Base-by-base conservation (phyloP, 1,140 invertebrate genomes). In the Cydia pomonella region DNA sequence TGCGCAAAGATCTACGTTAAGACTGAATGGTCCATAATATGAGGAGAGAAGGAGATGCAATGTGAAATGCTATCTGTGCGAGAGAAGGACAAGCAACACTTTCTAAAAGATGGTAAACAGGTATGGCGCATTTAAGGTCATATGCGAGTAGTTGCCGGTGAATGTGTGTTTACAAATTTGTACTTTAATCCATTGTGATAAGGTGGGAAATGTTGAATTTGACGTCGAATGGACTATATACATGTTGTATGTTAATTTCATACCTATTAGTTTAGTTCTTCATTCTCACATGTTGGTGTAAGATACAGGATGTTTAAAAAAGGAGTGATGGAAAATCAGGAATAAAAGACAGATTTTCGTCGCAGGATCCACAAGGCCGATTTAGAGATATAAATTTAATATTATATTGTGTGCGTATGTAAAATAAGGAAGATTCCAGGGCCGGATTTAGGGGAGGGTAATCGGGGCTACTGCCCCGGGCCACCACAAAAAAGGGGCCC, bases 51-150 rank as follows among this genome's bases (percentile, higher is more conserved):
- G 75, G 84, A 84, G 79, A 85, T 16, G 63, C 41, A 75, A 63
- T 53, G 74, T 63, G 4, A 16, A 12, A 44, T 12, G 50, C 3
- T 7, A 50, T 16, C 9, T 73, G 38, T 18, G 78, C 29, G 75
- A 66, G 83, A 88, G 41, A 62, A 82, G 79, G 87, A 90, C 66
- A 62, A 73, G 29, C 18, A 53, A 74, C 44, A 90, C 89, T 92
- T 92, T 92, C 90, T 92, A 91, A 91, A 88, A 84, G 78, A 53
- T 73, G 74, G 73, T 76, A 75, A 44, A 77, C 76, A 76, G 72
- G 78, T 80, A 76, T 77, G 69, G 78, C 77, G 64, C 83, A 87
- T 88, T 89, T 89, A 89, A 89, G 89, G 89, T 91, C 89, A 90
- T 83, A 89, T 90, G 84, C 79, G 73, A 71, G n/a, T 29, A 38